A percentile compares a stretch with the other conserved stretches of the same genome.
Evolutionary conservation across 1,140 invertebrate genomes (phyloP).

Genomic region (Carcinoscorpius rotundicauda): DNA sequence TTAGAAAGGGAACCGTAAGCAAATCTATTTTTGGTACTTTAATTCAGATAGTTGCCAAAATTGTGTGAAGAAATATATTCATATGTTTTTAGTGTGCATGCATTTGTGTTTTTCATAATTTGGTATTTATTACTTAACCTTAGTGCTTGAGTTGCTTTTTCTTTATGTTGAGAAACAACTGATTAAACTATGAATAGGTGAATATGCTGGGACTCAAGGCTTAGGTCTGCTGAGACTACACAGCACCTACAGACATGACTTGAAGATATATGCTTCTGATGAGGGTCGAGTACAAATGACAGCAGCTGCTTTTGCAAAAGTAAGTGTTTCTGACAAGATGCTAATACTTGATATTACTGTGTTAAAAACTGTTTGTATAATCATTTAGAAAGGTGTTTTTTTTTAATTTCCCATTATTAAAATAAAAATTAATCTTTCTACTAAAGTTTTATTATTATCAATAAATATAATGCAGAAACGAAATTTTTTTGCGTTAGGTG

Average conservation of each 20-base stretch:
- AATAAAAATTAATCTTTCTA: neutral
- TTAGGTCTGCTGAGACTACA: conserved; percentile 85
- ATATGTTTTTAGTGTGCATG: too few species aligned
- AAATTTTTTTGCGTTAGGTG: too few species aligned
- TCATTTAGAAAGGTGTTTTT: neutral
- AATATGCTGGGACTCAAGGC: conserved; percentile 78
- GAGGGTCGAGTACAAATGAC: conserved; percentile 99
- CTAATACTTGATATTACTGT: conserved; percentile 6
- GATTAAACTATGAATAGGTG: conserved; percentile 42
- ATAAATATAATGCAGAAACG: neutral
- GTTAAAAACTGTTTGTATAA: conserved; percentile 2
- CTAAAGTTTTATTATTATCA: neutral
- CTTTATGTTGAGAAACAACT: neutral
- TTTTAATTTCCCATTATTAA: conserved; percentile 1
- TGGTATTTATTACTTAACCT: too few species aligned
- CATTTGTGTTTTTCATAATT: too few species aligned
- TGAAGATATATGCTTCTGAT: conserved; percentile 99
- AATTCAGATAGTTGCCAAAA: too few species aligned
- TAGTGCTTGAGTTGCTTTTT: too few species aligned
- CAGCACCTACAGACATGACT: conserved; percentile 95
- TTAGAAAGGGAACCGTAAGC: too few species aligned
- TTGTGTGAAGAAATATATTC: too few species aligned
- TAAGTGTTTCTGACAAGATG: conserved; percentile 19
- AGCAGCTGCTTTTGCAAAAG: conserved; percentile 97
- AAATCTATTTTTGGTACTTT: too few species aligned